Percentiles rank a stretch among this genome's conserved stretches.
Conservation (phyloP, 1,140 invertebrate genomes). For the Myzus persicae region DNA sequence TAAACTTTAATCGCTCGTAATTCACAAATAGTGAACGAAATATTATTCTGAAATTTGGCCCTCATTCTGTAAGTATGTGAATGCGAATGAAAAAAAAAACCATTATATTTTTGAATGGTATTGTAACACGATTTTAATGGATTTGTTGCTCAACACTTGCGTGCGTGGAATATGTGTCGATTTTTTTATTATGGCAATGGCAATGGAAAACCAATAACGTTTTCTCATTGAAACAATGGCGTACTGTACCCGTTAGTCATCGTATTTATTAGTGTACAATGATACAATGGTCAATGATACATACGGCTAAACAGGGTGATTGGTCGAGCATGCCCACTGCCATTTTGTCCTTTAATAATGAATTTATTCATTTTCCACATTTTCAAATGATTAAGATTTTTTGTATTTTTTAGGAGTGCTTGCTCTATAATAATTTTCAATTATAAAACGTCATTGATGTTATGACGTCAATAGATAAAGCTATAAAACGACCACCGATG, state of each 20-base stretch:
- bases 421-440: no score
- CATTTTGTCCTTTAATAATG: no score
- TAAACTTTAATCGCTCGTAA: slow-evolving; percentile 31
- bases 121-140: not conserved
- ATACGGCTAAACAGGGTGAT: no score
- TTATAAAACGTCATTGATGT: no score
- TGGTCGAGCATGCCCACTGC: no score
- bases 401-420: no score
- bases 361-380: no score
- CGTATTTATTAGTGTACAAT: not conserved
- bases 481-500: no score
- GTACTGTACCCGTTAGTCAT: not conserved
- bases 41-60: slow-evolving; percentile 15
- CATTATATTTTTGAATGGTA: not conserved
- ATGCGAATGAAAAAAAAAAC: not conserved
- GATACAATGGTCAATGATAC: no score
- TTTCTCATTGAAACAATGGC: not conserved
- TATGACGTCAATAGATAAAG: no score
- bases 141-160: not conserved
- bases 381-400: no score
- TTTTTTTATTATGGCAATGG: not conserved
- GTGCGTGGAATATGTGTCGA: not conserved
- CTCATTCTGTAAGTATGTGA: not conserved
- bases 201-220: not conserved
- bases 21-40: not conserved